Percentiles rank a stretch among this genome's conserved stretches.
phyloP scores from a whole-genome alignment of 2,797 vertebrate species.

The Phrynocephalus vlangalii region DNA sequence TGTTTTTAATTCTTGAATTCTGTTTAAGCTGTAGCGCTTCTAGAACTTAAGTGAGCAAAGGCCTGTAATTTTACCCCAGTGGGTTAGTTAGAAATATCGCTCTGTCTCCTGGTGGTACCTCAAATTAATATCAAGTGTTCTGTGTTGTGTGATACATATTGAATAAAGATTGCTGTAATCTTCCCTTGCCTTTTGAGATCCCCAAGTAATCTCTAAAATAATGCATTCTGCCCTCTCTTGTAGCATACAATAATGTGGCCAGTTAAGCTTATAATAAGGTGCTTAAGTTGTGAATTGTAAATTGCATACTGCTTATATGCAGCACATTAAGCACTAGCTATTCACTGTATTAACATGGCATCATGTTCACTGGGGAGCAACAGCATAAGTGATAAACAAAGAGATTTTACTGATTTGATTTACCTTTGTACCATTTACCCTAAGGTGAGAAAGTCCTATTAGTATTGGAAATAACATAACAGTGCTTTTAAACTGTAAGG shows the following conservation, averaged over 20 bases:
- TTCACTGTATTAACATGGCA: background rate
- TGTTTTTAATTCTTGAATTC: background rate
- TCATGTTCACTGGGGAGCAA: conserved; percentile 13
- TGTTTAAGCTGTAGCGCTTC: background rate
- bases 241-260: conserved; percentile 35
- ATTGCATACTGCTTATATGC: conserved; percentile 45
- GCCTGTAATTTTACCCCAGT: background rate
- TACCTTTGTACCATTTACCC: conserved; percentile 53
- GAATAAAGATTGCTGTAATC: background rate
- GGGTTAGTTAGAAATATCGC: background rate
- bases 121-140: background rate
- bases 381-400: conserved; percentile 49
- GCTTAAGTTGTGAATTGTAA: conserved; percentile 18
- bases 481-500: conserved; percentile 32
- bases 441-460: conserved; percentile 57
- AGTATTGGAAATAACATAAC: conserved; percentile 59
- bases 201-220: conserved; percentile 2
- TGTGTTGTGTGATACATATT: background rate
- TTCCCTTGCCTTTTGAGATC: background rate
- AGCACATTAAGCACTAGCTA: conserved; percentile 24
- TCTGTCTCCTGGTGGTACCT: background rate
- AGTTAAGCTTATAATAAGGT: conserved; percentile 41
- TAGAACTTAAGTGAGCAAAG: background rate
- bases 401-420: conserved; percentile 44
- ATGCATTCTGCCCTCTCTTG: conserved; percentile 48